Base-by-base conservation (phyloP, 2,797 vertebrate species). In the Odontamblyopus lacepedii region DNA sequence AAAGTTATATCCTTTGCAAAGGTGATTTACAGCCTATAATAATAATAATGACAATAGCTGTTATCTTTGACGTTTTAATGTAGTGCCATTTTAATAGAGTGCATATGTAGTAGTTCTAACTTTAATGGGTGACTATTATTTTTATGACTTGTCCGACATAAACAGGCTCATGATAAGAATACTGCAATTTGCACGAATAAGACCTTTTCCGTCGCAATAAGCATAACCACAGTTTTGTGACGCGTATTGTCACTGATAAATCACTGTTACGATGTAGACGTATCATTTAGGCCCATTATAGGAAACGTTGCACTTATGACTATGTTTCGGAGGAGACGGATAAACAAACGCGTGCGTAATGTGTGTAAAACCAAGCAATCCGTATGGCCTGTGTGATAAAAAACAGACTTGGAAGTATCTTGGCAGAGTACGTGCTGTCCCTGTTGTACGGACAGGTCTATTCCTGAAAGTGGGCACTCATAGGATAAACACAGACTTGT, bases 401-500 rank as follows among this genome's bases (percentile, higher is more conserved):
- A 41, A 63, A 35, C 60, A 62, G 30, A 41, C 30, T 44, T 44
- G 0, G 41, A 13, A 2, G 41, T 44, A 63, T 38, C 9, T 41
- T 23, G 13, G 19, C 63, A 26, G 19, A 27, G 38, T 26, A 64
- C 63, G 38, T 64, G n/a, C n/a, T 44, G 63, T 64, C 12, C 63
- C n/a, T 6, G n/a, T 4, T 2, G 44, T 41, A 26, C 38, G 38
- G 5, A 26, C 62, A 5, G 11, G 11, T 26, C n/a, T 38, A 12
- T 41, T 64, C 35, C 5, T 64, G 6, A 64, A 64, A 51, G 15
- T 16, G 26, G 63, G 15, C 64, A 66, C 63, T 66, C 64, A 66
- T 3, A 29, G 63, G 15, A 64, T 64, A 66, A 66, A 66, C 44
- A 50, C 64, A 18, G 64, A 27, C 15, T 30, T 5, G 3, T 16